Evolutionary conservation across 2,888 invertebrate genomes (phyloP), one percentile per base, ranked within the genome.

Genomic region (Drosophila meridiana): DNA sequence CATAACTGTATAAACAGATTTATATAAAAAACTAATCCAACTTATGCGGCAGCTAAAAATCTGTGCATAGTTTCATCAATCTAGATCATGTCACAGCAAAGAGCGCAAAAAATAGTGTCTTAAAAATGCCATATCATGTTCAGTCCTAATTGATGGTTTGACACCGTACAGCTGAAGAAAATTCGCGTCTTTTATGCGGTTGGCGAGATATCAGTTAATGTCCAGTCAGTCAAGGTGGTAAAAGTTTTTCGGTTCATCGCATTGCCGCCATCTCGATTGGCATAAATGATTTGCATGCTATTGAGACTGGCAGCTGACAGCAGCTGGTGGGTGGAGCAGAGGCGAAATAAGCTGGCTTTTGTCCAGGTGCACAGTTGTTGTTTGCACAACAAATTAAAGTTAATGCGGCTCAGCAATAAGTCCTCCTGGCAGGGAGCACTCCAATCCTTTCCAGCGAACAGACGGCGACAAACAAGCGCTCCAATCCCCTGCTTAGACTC

Each of bases 311-410:
- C 71, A 64, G 71, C 71, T 75, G 82, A 75, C 78, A 81, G 56
- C 61, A 69, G 70, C 53, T 58, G 66, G 26, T 5, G 20, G 9
- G 50, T 1, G 3, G n/a, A 4, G n/a, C 1, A 2, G 50, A 14
- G 30, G 72, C 26, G 43, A 20, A 4, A 32, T 53, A 32, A 48
- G 45, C 73, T 73, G 60, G 8, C 53, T 55, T 48, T 57, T 42
- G 48, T 50, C 48, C 66, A 83, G 88, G 77, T 75, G 66, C 67
- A 28, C 88, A 79, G 79, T 69, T 90, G 87, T 79, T 87, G 87
- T 84, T 87, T 82, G 73, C 59, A 57, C 69, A 87, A 78, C 83
- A 90, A 89, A 87, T 90, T 90, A 86, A 90, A 88, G 73, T 79
- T 82, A 89, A 90, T 90, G 80, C 90, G 85, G 82, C 85, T 79